phyloP scores from a whole-genome alignment of 23 tunicate genomes.

The Oikopleura dioica region DNA sequence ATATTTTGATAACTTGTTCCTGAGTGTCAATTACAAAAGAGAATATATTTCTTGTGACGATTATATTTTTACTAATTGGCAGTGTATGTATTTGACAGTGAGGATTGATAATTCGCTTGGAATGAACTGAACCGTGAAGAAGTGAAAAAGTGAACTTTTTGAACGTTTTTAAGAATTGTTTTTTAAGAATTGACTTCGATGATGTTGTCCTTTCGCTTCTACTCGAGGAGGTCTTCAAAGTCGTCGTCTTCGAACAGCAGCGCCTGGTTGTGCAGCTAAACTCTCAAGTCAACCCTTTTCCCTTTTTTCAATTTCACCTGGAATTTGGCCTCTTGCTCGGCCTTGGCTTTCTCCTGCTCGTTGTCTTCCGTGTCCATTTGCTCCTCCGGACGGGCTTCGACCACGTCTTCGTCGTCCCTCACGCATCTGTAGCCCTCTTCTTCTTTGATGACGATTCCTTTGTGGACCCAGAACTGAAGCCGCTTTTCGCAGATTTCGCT shows the following conservation, averaged over 20 bases:
- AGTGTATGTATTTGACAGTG: no score
- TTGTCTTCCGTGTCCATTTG: not conserved
- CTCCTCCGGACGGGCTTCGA: not conserved
- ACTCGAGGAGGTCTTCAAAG: not conserved
- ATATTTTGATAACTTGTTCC: no score
- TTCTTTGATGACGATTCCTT: not conserved
- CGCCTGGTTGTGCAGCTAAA: not conserved
- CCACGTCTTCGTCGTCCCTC: not conserved
- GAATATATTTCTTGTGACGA: no score
- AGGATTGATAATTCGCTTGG: no score
- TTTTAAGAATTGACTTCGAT: not conserved
- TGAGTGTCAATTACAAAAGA: no score
- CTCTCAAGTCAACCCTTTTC: no score
- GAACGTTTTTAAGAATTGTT: no score
- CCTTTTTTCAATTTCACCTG: not conserved
- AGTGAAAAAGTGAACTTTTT: no score
- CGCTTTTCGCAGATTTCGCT: not conserved
- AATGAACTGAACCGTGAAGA: no score
- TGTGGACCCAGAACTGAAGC: not conserved
- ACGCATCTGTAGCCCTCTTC: not conserved
- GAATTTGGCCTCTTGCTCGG: not conserved
- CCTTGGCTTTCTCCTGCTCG: conserved; percentile 5
- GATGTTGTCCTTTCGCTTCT: not conserved
- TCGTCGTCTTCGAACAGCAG: not conserved
- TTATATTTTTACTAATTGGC: no score